Evolutionary conservation across 2,888 invertebrate genomes (phyloP).

Genomic region (Calameuta idolon): DNA sequence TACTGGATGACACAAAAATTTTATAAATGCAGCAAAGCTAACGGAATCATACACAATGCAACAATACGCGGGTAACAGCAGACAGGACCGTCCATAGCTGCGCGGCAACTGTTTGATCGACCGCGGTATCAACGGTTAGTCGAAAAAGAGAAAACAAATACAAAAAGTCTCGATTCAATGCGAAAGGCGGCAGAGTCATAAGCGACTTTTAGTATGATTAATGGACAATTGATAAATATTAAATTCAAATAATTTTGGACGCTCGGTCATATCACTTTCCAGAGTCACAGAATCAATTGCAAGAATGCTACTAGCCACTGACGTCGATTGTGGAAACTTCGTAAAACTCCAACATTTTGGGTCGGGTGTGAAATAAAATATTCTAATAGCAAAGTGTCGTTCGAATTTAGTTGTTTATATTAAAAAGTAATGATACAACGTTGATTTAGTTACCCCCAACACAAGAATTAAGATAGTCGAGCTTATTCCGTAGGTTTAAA

Average conservation of each 20-base stretch:
- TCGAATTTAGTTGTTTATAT: constrained; percentile 34
- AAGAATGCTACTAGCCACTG: background rate
- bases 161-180: background rate
- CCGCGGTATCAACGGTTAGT: background rate
- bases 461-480: constrained; percentile 40
- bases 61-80: background rate
- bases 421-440: constrained; percentile 45
- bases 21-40: background rate
- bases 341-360: background rate
- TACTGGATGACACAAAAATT: background rate
- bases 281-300: no score
- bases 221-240: background rate
- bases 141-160: background rate
- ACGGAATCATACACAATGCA: background rate
- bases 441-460: constrained; percentile 48
- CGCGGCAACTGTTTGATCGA: background rate
- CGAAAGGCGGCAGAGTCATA: background rate
- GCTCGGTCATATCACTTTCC: no score
- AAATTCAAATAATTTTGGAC: background rate
- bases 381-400: background rate
- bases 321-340: background rate
- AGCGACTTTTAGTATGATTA: background rate
- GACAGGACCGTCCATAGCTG: background rate
- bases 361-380: background rate
- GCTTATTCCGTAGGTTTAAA: constrained; percentile 34